phyloP scores from a whole-genome alignment of 2,113 vertebrate genomes.

The Salvelinus fontinalis region DNA sequence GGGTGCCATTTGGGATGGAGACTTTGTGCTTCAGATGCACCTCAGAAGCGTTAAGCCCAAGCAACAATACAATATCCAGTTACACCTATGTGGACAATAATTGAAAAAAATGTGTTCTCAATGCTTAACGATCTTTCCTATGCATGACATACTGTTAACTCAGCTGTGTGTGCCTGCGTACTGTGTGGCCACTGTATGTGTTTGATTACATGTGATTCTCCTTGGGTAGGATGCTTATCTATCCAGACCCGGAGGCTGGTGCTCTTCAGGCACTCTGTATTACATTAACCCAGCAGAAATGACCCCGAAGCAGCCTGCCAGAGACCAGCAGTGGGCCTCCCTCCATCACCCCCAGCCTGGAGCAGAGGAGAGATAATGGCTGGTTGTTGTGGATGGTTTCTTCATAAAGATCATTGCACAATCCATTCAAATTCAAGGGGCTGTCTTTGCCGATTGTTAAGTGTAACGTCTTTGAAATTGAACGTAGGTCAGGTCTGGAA shows the following conservation, averaged over 20 bases:
- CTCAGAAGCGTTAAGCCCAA: not conserved
- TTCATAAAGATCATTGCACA: not conserved
- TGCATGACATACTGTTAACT: not conserved
- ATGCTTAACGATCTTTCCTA: not conserved
- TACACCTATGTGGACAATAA: not conserved
- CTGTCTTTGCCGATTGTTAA: not conserved
- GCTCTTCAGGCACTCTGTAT: slow-evolving; percentile 4
- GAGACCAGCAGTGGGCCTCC: not conserved
- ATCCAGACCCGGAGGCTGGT: not conserved
- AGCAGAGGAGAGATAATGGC: not conserved
- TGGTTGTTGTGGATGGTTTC: not conserved
- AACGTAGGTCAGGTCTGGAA: slow-evolving; percentile 15
- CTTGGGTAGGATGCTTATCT: not conserved
- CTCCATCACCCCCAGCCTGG: not conserved
- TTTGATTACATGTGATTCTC: no score
- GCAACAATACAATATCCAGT: slow-evolving; percentile 8
- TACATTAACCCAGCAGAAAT: not conserved
- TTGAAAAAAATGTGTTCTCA: not conserved
- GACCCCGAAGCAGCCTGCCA: not conserved
- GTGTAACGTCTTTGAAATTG: slow-evolving; percentile 16
- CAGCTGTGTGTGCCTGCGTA: not conserved
- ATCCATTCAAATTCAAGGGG: not conserved
- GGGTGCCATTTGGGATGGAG: no score
- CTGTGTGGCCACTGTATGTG: no score
- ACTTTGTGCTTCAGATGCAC: not conserved